Evolutionary conservation across 2,113 vertebrate genomes (phyloP), one percentile per base, ranked within the genome.

Genomic region (Chitala chitala): DNA sequence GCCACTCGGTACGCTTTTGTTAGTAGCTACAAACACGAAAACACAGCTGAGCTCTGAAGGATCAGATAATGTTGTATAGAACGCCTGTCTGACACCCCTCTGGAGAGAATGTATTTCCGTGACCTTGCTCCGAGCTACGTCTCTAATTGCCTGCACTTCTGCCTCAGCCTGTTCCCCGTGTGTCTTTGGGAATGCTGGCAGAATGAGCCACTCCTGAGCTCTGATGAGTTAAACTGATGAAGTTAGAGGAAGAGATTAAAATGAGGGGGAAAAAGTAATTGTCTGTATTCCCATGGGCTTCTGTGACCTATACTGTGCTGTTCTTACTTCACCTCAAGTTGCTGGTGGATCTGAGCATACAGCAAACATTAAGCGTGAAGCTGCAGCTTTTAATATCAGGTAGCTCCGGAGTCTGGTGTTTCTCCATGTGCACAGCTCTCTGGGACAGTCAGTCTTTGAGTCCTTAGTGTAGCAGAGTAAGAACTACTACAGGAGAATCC

Each of bases 231-330:
- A 46, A 53, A 51, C 15, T 53, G 38, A 29, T 20, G 40, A 61
- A 69, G 54, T 42, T 72, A 42, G 40, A 48, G 15, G 38, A 61
- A 72, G 55, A 29, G 55, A 72, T 36, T 72, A 42, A 56, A 48
- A 46, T 31, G n/a, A 61, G 71, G n/a, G n/a, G n/a, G n/a, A 54
- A 31, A 72, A 61, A 61, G 5, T 48, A 44, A 61, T 61, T 20
- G 42, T 59, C 26, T 13, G 20, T 42, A 58, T 48, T 72, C 71
- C 55, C 71, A 46, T 17, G 55, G 54, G 55, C 55, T 33, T 10
- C 22, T 61, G 29, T 59, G 15, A 72, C 54, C 71, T 44, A 46
- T 46, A 46, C 44, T 4, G 5, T 46, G 44, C 12, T 4, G 12
- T 46, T 6, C 12, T 46, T 46, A 46, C 44, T 46, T 46, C 44